Percentiles rank a stretch among this genome's conserved stretches.
Evolutionary conservation across 2,888 invertebrate genomes (phyloP).

Genomic region (Poecilus cupreus): DNA sequence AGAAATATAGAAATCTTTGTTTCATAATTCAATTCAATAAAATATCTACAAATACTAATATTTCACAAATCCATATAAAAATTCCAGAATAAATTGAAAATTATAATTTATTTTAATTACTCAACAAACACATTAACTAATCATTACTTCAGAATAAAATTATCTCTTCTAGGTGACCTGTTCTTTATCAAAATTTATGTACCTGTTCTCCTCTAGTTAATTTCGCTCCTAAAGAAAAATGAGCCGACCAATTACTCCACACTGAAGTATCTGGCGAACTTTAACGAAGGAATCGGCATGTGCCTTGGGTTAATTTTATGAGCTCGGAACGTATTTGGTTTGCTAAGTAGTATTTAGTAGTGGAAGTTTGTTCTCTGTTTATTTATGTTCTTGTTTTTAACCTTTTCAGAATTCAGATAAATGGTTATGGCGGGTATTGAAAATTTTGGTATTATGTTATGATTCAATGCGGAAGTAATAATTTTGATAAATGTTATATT

Average conservation of each 20-base stretch:
- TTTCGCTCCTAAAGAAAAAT: not conserved
- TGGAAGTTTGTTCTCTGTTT: not conserved
- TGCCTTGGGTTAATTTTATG: not conserved
- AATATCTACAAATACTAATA: too few species aligned
- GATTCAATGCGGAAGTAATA: not conserved
- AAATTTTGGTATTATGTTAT: not conserved
- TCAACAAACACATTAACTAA: not conserved
- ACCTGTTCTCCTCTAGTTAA: not conserved
- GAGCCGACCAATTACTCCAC: not conserved
- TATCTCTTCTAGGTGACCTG: not conserved
- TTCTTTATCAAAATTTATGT: conserved; percentile 14
- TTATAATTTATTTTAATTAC: too few species aligned
- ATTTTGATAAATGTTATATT: not conserved
- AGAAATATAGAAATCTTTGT: too few species aligned
- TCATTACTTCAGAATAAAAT: not conserved
- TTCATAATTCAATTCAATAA: too few species aligned
- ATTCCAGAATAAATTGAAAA: too few species aligned
- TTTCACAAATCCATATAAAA: too few species aligned
- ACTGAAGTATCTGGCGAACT: not conserved
- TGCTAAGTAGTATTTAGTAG: not conserved
- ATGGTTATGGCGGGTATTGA: conserved; percentile 4
- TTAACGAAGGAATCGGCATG: not conserved
- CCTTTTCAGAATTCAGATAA: not conserved
- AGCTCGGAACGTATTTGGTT: not conserved
- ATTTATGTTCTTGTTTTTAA: conserved; percentile 11